phyloP scores from a whole-genome alignment of 2,888 invertebrate genomes.

The Ceriagrion tenellum region DNA sequence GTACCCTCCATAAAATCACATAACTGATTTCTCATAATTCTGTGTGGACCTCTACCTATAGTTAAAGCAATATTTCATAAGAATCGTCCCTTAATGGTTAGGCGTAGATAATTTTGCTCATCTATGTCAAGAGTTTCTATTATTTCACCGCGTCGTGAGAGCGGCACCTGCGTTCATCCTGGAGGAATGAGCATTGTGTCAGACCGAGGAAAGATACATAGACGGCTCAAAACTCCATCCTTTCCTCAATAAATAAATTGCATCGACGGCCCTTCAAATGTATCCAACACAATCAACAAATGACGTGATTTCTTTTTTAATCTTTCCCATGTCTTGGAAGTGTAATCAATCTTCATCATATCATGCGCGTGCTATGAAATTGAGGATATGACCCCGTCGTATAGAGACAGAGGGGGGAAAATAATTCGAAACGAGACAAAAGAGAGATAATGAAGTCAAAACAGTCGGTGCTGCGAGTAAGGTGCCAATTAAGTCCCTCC shows the following conservation, averaged over 20 bases:
- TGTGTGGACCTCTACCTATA: no score
- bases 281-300: not conserved
- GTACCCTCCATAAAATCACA: no score
- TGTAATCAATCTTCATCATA: slow-evolving; percentile 54
- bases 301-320: not conserved
- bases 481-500: slow-evolving; percentile 12
- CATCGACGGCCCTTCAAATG: not conserved
- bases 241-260: not conserved
- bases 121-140: no score
- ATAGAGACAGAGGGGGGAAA: not conserved
- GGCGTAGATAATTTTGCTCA: no score
- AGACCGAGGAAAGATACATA: not conserved
- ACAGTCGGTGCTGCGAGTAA: slow-evolving; percentile 1
- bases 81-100: no score
- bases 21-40: no score
- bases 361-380: not conserved
- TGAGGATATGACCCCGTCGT: not conserved
- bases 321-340: not conserved
- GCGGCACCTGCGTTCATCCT: not conserved
- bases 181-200: not conserved
- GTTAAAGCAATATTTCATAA: no score
- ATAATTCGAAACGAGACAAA: not conserved
- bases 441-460: slow-evolving; percentile 62
- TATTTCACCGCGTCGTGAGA: not conserved
- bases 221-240: not conserved